Evolutionary conservation across 2,888 invertebrate species (phyloP).

Genomic region (Enchytraeus crypticus): DNA sequence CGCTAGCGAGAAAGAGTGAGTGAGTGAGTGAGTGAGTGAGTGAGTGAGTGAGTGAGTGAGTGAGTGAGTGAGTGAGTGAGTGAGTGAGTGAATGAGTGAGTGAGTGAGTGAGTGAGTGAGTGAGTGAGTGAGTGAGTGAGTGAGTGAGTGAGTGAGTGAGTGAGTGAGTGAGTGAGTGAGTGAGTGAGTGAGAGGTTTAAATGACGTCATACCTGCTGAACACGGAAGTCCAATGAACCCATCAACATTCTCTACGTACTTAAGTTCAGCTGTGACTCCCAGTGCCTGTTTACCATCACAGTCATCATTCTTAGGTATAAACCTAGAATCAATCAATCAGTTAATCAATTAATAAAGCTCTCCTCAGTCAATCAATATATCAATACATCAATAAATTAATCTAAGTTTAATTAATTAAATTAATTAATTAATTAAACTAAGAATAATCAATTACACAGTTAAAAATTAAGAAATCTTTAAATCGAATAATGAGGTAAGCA

Average conservation of each 20-base stretch:
- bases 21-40: not conserved
- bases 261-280: constrained; percentile 16
- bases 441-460: no score
- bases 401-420: no score
- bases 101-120: not conserved
- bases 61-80: not conserved
- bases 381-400: no score
- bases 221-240: constrained; percentile 18
- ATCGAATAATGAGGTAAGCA: not conserved
- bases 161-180: not conserved
- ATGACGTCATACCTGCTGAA: constrained; percentile 8
- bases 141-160: not conserved
- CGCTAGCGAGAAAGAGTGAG: no score
- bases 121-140: not conserved
- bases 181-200: no score
- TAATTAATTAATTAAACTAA: no score
- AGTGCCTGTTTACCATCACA: constrained; percentile 17
- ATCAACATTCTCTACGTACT: constrained; percentile 12
- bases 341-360: no score
- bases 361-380: no score
- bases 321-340: no score
- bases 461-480: no score
- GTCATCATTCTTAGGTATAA: not conserved
- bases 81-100: no score
- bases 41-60: not conserved